phyloP scores from a whole-genome alignment of 2,888 invertebrate species.

The Mycalesis mineus region DNA sequence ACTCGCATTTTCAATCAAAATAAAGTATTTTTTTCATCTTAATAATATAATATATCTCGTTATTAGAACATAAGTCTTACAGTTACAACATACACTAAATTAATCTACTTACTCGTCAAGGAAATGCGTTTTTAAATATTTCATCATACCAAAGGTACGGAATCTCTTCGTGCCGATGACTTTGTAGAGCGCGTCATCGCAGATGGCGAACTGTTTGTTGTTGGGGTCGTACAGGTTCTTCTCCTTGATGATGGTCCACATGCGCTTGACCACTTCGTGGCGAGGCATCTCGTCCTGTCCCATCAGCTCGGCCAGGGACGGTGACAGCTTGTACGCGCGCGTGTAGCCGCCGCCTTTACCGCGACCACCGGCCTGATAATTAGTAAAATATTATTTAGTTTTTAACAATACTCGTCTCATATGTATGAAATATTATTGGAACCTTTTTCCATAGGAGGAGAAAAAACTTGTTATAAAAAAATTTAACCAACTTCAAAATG shows the following conservation, averaged over 20 bases:
- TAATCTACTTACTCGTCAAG: conserved; percentile 68
- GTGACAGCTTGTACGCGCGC: conserved; percentile 88
- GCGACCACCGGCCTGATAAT: conserved; percentile 45
- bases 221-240: conserved; percentile 93
- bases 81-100: not conserved
- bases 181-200: conserved; percentile 92
- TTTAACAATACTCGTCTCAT: too few species aligned
- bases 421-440: too few species aligned
- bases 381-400: not conserved
- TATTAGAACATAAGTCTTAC: too few species aligned
- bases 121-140: conserved; percentile 95
- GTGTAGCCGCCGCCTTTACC: conserved; percentile 88
- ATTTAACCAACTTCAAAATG: too few species aligned
- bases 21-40: too few species aligned
- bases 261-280: conserved; percentile 91
- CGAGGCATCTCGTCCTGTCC: conserved; percentile 91
- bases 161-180: conserved; percentile 95
- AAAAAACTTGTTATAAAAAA: too few species aligned
- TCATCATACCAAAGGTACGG: conserved; percentile 98
- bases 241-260: conserved; percentile 94
- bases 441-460: too few species aligned
- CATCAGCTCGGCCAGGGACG: conserved; percentile 89
- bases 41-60: too few species aligned
- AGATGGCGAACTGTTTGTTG: conserved; percentile 96
- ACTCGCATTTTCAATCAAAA: too few species aligned